Evolutionary conservation across 1,140 invertebrate genomes (phyloP).

Genomic region (Neodiprion fabricii): DNA sequence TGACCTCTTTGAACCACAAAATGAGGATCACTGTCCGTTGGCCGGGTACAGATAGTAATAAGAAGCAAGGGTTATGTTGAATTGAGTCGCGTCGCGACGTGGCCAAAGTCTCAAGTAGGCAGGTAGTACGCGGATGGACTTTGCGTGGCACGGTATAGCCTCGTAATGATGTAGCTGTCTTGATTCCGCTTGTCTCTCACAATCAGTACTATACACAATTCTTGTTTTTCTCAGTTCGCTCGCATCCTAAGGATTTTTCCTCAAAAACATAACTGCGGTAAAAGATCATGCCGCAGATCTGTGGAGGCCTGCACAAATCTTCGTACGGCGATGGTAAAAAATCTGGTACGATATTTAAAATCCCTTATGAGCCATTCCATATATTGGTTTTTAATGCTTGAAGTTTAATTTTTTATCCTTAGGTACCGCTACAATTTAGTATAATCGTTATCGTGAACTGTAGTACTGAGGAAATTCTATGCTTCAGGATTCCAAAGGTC

Average conservation of each 20-base stretch:
- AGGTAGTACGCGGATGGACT: neutral
- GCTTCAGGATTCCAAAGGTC: too few species aligned
- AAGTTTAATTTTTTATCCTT: too few species aligned
- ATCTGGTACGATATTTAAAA: too few species aligned
- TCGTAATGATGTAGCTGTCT: conserved; percentile 43
- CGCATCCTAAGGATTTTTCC: neutral
- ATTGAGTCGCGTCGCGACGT: conserved; percentile 1
- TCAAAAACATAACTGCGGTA: too few species aligned
- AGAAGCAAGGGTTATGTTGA: conserved; percentile 4
- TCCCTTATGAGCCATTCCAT: too few species aligned
- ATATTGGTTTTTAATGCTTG: too few species aligned
- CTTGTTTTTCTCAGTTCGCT: conserved; percentile 33
- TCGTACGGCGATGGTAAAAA: too few species aligned
- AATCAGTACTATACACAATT: conserved; percentile 24
- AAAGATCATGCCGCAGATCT: too few species aligned
- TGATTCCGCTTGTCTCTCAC: conserved; percentile 37
- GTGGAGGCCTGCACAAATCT: too few species aligned
- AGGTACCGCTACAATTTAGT: too few species aligned
- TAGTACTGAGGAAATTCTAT: too few species aligned
- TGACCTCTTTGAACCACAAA: neutral
- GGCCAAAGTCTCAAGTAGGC: neutral
- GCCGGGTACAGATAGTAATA: neutral
- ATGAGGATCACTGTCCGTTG: neutral
- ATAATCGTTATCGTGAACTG: too few species aligned
- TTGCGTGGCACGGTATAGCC: conserved; percentile 2